Evolutionary conservation across 2,113 vertebrate genomes (phyloP), one percentile per base, ranked within the genome.

Genomic region (Stigmatopora argus): DNA sequence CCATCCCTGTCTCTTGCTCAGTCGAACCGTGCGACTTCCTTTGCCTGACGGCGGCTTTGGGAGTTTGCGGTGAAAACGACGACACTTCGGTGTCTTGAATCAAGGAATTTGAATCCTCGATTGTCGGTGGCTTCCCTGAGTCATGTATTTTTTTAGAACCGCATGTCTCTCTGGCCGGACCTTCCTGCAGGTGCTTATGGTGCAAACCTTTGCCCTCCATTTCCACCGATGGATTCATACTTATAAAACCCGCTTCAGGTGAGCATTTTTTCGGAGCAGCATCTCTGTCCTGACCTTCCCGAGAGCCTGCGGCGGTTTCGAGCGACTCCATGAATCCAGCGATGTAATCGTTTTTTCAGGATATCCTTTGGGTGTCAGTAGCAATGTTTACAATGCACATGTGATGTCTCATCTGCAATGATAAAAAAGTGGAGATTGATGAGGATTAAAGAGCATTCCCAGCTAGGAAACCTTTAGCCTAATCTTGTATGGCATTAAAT

Each of bases 251-350:
- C 76, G 89, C 87, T 74, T 92, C 92, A 62, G 91, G 89, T 83
- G 88, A 82, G 89, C 90, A 90, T 91, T 91, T 90, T 74, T 86
- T 92, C 74, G 89, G 88, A 73, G 87, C 82, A 82, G 87, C 87
- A 85, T 92, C 91, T 85, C 87, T 89, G 86, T 94, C 93, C 87
- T 87, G 91, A 89, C 91, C 88, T 90, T 92, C 93, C 81, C 88
- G 87, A 89, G 92, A 91, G 85, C 91, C 93, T 87, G 92, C 86
- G 88, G 91, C 88, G 71, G 91, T 90, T 87, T 96, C 94, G 82
- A 93, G 92, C 85, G 94, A 93, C 91, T 96, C 96, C 97, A 98
- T 98, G 76, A 89, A 91, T 93, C 92, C 90, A 89, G 88, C 88
- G 74, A 78, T 85, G 72, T 63, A 68, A 79, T 85, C 61, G 56